phyloP scores from a whole-genome alignment of 2,113 vertebrate genomes.

The Colaptes auratus region DNA sequence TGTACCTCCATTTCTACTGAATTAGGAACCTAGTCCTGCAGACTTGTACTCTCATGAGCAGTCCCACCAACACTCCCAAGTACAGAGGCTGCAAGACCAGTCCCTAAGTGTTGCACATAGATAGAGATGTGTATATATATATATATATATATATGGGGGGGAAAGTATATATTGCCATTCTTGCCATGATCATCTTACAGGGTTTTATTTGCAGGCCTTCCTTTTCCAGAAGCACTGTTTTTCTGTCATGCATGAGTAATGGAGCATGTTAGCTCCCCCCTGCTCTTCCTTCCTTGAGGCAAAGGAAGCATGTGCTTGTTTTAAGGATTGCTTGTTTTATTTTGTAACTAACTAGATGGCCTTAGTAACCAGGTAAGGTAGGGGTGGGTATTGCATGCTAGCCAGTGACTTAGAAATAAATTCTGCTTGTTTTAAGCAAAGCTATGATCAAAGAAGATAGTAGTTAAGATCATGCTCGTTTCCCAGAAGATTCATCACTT shows the following conservation, averaged over 20 bases:
- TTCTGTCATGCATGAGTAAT: slow-evolving; percentile 33
- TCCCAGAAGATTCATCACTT: slow-evolving; percentile 55
- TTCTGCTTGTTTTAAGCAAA: slow-evolving; percentile 37
- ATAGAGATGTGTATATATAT: slow-evolving; percentile 3
- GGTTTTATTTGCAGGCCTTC: slow-evolving; percentile 17
- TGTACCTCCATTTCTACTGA: slow-evolving; percentile 49
- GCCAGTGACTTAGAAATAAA: slow-evolving; percentile 36
- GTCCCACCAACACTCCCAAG: neutral
- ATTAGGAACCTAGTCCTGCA: slow-evolving; percentile 47
- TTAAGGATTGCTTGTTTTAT: slow-evolving; percentile 30
- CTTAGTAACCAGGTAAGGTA: slow-evolving; percentile 29
- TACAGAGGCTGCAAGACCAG: slow-evolving; percentile 37
- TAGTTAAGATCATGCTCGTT: slow-evolving; percentile 33
- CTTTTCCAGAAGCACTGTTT: slow-evolving; percentile 28
- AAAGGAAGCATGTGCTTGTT: slow-evolving; percentile 61
- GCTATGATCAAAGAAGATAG: neutral
- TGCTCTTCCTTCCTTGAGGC: slow-evolving; percentile 4
- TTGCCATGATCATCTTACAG: slow-evolving; percentile 46
- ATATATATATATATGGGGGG: neutral
- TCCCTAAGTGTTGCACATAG: slow-evolving; percentile 37
- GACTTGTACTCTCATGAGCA: neutral
- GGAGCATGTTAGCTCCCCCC: slow-evolving; percentile 25
- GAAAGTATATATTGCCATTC: slow-evolving; percentile 20
- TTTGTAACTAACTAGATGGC: slow-evolving; percentile 4
- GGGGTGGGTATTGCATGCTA: slow-evolving; percentile 57